These are phyloP conservation scores for Macrophya annulata DNA, from an alignment of 2,888 invertebrate genomes.

Conservation along the genomic window DNA sequence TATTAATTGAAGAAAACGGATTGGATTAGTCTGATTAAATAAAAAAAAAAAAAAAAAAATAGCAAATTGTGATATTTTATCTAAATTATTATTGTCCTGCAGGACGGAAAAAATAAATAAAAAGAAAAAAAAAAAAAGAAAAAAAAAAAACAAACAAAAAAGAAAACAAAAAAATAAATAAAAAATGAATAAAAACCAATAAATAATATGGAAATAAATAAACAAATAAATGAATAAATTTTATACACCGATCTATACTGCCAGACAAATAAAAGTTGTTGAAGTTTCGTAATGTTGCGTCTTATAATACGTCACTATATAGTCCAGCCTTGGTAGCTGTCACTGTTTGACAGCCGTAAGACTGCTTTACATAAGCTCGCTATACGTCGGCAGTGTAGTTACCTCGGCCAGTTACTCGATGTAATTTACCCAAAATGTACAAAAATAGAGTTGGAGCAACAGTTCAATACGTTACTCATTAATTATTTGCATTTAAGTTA, in stretches of 20 bases:
- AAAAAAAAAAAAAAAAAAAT: conserved; percentile 57
- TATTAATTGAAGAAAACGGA: conserved; percentile 51
- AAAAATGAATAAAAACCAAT: background rate
- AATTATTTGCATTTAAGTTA: conserved; percentile 7
- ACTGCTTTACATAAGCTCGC: conserved; percentile 37
- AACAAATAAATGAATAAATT: conserved; percentile 61
- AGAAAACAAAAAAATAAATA: conserved; percentile 48
- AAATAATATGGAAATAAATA: conserved; percentile 6
- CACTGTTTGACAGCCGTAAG: conserved; percentile 45
- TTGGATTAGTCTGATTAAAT: conserved; percentile 49
- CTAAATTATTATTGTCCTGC: conserved; percentile 67
- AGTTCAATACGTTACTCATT: conserved; percentile 20
- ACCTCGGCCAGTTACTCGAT: conserved; percentile 53
- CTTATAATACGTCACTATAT: conserved; percentile 61
- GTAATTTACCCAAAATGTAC: conserved; percentile 40
- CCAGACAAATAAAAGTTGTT: conserved; percentile 66
- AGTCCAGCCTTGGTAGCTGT: conserved; percentile 63
- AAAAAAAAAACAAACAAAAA: conserved; percentile 44
- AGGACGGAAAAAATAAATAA: conserved; percentile 60
- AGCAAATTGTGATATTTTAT: conserved; percentile 73
- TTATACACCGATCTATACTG: conserved; percentile 74
- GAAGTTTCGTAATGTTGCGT: conserved; percentile 60
- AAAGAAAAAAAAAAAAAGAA: conserved; percentile 49
- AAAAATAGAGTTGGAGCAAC: conserved; percentile 51
- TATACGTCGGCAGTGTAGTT: conserved; percentile 39